A percentile compares a stretch with the other conserved stretches of the same genome.
These are phyloP conservation scores for Crenuchus spilurus DNA, from an alignment of 2,797 vertebrate genomes.

Conservation along the genomic window DNA sequence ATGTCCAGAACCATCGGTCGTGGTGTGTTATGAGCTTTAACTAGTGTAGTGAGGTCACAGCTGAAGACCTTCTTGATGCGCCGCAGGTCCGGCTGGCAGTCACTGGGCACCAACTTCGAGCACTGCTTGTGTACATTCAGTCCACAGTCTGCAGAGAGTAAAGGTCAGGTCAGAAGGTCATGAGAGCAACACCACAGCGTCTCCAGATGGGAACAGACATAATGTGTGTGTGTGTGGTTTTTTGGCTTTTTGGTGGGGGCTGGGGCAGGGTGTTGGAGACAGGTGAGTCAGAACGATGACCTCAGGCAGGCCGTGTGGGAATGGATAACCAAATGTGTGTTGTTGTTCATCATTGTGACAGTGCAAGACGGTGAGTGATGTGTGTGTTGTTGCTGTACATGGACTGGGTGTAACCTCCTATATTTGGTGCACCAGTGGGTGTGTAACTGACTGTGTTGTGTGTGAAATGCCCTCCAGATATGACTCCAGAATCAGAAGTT, in stretches of 20 bases:
- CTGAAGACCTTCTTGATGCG: conserved; percentile 97
- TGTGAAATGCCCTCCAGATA: no score
- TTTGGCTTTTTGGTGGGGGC: not conserved
- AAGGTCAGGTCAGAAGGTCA: conserved; percentile 41
- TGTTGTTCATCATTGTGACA: conserved; percentile 1
- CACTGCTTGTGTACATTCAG: conserved; percentile 98
- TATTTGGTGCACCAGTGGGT: not conserved
- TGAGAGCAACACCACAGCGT: not conserved
- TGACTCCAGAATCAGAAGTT: no score
- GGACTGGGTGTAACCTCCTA: not conserved
- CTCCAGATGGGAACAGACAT: conserved; percentile 4
- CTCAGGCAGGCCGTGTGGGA: conserved; percentile 17
- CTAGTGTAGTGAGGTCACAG: conserved; percentile 96
- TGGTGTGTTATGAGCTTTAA: conserved; percentile 93
- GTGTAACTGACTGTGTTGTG: conserved; percentile 1
- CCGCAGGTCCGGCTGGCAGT: conserved; percentile 97
- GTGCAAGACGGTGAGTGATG: not conserved
- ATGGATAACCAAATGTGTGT: not conserved
- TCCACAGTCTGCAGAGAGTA: conserved; percentile 85
- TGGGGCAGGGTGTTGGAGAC: no score
- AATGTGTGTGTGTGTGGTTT: conserved; percentile 6
- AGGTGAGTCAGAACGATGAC: conserved; percentile 49
- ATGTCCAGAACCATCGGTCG: conserved; percentile 98
- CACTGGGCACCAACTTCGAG: conserved; percentile 95
- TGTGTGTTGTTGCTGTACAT: conserved; percentile 16